Evolutionary conservation across 2,888 invertebrate genomes (phyloP), one percentile per base, ranked within the genome.

Genomic region (Glaucopsyche alexis): DNA sequence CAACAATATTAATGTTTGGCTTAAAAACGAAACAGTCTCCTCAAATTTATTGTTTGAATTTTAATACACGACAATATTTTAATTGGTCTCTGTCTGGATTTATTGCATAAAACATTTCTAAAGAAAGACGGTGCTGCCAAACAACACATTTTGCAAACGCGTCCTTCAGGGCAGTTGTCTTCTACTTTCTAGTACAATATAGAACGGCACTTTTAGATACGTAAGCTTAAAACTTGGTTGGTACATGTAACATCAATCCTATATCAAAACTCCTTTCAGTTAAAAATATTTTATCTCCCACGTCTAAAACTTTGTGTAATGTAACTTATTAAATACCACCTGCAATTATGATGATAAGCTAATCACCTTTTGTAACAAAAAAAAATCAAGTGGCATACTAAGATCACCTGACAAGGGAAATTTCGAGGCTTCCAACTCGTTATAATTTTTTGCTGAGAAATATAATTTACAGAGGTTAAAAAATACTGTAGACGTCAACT

Each of bases 401-500:
- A 42, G 29, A 7, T 47, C 14, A 47, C 13, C 45, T 29, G 29
- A 49, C 47, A 49, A 29, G 49, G 7, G 11, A 49, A 49, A 69
- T 49, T 64, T 69, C 14, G 49, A 7, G 49, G 47, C 45, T 69
- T 67, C 49, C 49, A 47, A 69, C 29, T 29, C 47, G 47, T 7
- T 29, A 29, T 13, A 49, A 19, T 45, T 69, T 47, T 47, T 16
- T 69, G 69, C 69, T 69, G 29, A 69, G 47, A 69, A 69, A 49
- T 7, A 69, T 49, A 66, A 66, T 69, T 69, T 29, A 38, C 19
- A 13, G 47, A 49, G 47, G 49, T 69, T 69, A 49, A 69, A 69
- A 49, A 69, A 69, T 19, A 47, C 13, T 49, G 69, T 69, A 29
- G 29, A 47, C 49, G 69, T 69, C 19, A 19, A 47, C 29, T 49